These are phyloP conservation scores for Carcina quercana DNA, from an alignment of 2,888 invertebrate genomes.

Conservation along the genomic window DNA sequence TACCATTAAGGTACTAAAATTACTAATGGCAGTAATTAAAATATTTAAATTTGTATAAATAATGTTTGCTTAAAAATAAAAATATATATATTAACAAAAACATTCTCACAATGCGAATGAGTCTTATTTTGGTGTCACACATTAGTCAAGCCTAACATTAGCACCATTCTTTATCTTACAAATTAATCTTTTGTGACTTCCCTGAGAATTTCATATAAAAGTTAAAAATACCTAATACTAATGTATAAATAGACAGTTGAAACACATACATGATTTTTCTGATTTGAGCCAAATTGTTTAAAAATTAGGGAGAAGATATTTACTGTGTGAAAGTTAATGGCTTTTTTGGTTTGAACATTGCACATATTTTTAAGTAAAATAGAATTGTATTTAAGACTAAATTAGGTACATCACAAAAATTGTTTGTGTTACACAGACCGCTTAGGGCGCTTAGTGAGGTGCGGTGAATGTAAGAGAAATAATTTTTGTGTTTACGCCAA, in stretches of 20 bases:
- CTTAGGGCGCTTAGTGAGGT: conserved; percentile 47
- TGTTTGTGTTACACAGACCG: conserved; percentile 52
- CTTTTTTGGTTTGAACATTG: conserved; percentile 73
- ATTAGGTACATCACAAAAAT: conserved; percentile 45
- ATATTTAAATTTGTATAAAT: conserved; percentile 64
- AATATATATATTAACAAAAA: conserved; percentile 69
- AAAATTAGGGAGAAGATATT: conserved; percentile 51
- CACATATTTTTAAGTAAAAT: conserved; percentile 66
- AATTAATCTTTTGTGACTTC: conserved; percentile 71
- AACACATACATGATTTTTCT: conserved; percentile 59
- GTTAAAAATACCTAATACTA: conserved; percentile 72
- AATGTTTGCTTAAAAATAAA: conserved; percentile 69
- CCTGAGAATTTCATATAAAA: conserved; percentile 71
- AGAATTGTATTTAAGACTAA: conserved; percentile 54
- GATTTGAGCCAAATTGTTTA: conserved; percentile 63
- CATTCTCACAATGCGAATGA: conserved; percentile 66
- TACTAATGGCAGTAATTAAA: conserved; percentile 70
- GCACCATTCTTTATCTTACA: conserved; percentile 69
- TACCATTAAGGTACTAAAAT: conserved; percentile 52
- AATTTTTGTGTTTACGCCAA: conserved; percentile 46
- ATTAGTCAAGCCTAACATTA: conserved; percentile 71
- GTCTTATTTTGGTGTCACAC: conserved; percentile 72
- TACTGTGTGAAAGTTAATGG: conserved; percentile 61
- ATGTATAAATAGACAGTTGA: conserved; percentile 66
- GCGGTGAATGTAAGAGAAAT: conserved; percentile 54